Evolutionary conservation across 2,113 vertebrate species (phyloP).

Genomic region (Hyaena hyaena): DNA sequence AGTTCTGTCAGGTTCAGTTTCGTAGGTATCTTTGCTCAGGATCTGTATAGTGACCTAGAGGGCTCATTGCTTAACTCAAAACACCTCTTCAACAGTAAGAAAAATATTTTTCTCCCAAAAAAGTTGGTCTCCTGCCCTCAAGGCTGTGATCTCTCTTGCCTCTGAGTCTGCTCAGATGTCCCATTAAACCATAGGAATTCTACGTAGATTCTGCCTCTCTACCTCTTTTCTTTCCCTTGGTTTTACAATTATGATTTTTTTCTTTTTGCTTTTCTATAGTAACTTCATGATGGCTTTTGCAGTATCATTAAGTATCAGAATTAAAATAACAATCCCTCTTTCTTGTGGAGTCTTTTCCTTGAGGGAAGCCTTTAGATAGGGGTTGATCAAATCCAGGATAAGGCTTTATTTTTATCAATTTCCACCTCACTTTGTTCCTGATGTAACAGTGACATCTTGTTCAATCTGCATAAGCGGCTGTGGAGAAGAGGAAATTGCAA

Average conservation of each 20-base stretch:
- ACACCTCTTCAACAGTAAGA: background rate
- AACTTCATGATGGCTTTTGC: background rate
- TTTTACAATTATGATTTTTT: background rate
- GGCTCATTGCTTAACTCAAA: background rate
- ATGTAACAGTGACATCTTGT: background rate
- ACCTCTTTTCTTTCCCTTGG: background rate
- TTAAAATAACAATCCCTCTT: background rate
- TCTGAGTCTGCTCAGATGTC: background rate
- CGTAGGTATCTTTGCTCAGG: background rate
- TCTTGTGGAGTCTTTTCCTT: background rate
- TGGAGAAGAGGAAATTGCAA: slow-evolving; percentile 65
- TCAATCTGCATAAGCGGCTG: slow-evolving; percentile 32
- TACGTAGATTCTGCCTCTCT: background rate
- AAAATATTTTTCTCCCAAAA: background rate
- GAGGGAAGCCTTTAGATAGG: background rate
- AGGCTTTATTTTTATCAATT: slow-evolving; percentile 36
- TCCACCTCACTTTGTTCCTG: slow-evolving; percentile 2
- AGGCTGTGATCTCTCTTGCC: background rate
- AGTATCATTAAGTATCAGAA: background rate
- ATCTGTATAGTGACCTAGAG: background rate
- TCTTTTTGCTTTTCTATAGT: background rate
- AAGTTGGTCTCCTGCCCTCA: background rate
- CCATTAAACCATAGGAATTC: background rate
- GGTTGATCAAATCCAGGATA: background rate
- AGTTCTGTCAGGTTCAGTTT: background rate